phyloP scores from a whole-genome alignment of 2,888 invertebrate species.

The Carcina quercana region DNA sequence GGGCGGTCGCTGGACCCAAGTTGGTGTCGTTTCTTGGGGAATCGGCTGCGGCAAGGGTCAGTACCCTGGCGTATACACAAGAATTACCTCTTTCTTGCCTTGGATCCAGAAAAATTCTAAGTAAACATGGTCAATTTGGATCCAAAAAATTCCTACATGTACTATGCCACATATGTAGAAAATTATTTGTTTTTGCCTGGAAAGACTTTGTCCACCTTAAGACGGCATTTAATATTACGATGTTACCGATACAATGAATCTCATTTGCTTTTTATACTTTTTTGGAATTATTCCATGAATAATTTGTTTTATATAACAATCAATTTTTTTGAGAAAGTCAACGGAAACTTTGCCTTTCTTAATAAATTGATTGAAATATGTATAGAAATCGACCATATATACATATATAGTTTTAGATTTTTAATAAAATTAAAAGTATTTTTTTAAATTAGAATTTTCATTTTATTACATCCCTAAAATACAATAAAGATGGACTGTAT shows the following conservation, averaged over 20 bases:
- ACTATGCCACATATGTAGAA: no score
- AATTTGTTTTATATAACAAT: constrained; percentile 4
- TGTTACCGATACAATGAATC: no score
- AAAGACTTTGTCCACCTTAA: no score
- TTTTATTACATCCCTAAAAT: background rate
- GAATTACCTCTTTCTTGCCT: constrained; percentile 86
- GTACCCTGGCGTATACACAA: constrained; percentile 92
- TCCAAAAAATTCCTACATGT: constrained; percentile 1
- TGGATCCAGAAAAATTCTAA: constrained; percentile 92
- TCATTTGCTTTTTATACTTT: no score
- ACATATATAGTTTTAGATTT: no score
- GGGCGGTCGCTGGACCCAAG: constrained; percentile 85
- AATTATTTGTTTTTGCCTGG: no score
- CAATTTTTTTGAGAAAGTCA: constrained; percentile 70
- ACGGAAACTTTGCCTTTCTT: constrained; percentile 61
- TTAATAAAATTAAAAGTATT: no score
- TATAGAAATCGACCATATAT: background rate
- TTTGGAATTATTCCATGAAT: constrained; percentile 1
- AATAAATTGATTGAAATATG: constrained; percentile 43
- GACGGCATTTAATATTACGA: no score
- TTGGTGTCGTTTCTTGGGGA: constrained; percentile 93
- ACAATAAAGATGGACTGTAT: no score
- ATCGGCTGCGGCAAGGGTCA: constrained; percentile 94
- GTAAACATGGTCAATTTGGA: no score
- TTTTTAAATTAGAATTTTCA: background rate